Percentiles rank a stretch among this genome's conserved stretches.
Evolutionary conservation across 2,113 vertebrate genomes (phyloP).

Genomic region (Ceratotherium simum): DNA sequence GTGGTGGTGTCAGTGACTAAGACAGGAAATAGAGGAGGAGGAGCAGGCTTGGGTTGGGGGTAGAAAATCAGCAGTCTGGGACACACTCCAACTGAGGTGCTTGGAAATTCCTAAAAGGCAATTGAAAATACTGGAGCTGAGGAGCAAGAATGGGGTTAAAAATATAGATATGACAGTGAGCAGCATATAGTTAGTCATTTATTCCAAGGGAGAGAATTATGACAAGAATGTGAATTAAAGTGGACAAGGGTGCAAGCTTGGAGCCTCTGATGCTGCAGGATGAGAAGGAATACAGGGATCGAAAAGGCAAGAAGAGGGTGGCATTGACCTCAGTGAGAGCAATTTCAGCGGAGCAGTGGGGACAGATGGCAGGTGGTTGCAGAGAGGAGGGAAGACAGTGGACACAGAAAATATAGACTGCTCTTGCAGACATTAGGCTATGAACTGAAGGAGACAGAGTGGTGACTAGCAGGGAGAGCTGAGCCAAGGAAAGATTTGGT

Average conservation of each 20-base stretch:
- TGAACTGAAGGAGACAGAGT: background rate
- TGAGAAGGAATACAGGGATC: background rate
- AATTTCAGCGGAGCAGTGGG: background rate
- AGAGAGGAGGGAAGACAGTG: background rate
- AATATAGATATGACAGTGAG: background rate
- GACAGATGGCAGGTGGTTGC: background rate
- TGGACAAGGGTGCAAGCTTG: background rate
- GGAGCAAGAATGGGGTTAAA: background rate
- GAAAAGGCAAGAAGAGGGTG: background rate
- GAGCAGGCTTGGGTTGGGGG: background rate
- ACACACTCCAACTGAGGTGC: background rate
- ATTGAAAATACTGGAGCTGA: background rate
- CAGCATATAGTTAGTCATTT: background rate
- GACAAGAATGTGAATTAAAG: background rate
- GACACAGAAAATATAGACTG: background rate
- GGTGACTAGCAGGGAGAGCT: background rate
- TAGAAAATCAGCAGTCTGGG: background rate
- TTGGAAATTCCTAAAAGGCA: background rate
- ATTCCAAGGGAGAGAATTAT: background rate
- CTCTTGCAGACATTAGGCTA: background rate
- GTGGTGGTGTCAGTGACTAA: background rate
- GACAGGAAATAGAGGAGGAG: background rate
- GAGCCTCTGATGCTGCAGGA: accelerated
- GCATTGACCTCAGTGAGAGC: background rate
- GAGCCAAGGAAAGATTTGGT: background rate